A percentile compares a stretch with the other conserved stretches of the same genome.
Evolutionary conservation across 2,113 vertebrate genomes (phyloP).

Genomic region (Salvelinus namaycush): DNA sequence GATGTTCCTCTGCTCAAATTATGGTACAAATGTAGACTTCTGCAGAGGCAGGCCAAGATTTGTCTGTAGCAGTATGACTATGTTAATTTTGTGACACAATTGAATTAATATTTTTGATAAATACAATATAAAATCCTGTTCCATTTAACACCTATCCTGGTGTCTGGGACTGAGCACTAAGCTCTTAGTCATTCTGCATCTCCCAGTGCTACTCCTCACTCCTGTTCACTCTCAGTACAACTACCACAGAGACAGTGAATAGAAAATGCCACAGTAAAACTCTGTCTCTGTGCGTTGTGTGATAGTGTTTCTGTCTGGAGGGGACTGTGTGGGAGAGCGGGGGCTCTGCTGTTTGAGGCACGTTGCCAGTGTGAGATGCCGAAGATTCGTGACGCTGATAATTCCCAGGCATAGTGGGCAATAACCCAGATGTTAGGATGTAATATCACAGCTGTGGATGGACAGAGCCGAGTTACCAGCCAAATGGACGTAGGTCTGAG

Average conservation of each 20-base stretch:
- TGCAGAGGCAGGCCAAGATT: not conserved
- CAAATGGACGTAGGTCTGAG: conserved; percentile 86
- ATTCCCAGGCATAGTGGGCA: conserved; percentile 97
- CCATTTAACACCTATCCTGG: conserved; percentile 74
- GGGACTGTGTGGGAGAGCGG: conserved; percentile 53
- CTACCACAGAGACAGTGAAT: conserved; percentile 53
- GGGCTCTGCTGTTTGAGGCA: conserved; percentile 56
- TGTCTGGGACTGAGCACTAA: conserved; percentile 55
- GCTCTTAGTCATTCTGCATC: conserved; percentile 28
- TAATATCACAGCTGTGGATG: conserved; percentile 94
- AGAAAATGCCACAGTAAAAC: conserved; percentile 63
- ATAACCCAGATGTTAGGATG: conserved; percentile 98
- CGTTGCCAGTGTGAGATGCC: conserved; percentile 83
- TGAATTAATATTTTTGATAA: conserved; percentile 52
- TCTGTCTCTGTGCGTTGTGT: conserved; percentile 60
- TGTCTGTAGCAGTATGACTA: conserved; percentile 26
- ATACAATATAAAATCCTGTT: conserved; percentile 50
- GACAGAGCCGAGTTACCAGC: conserved; percentile 86
- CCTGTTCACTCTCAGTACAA: conserved; percentile 55
- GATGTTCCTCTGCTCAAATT: conserved; percentile 61
- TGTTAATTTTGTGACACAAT: conserved; percentile 31
- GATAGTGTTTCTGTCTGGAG: conserved; percentile 69
- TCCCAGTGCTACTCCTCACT: conserved; percentile 32
- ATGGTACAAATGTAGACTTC: conserved; percentile 66
- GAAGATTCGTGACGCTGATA: conserved; percentile 92